Percentiles rank a stretch among this genome's conserved stretches.
phyloP scores from a whole-genome alignment of 1,140 invertebrate species.

The Pachyrhynchus sulphureomaculatus region DNA sequence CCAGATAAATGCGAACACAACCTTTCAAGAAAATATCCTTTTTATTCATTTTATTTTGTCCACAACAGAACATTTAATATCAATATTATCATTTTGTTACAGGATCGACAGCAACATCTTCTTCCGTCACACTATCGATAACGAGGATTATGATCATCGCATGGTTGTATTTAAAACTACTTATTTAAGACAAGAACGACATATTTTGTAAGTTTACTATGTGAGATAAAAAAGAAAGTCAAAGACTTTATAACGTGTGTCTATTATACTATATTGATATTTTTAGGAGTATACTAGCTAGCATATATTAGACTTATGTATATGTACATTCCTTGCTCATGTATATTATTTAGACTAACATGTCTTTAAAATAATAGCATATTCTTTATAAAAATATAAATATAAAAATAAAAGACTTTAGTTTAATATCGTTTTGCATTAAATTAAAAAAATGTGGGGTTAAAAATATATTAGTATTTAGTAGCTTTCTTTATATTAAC shows the following conservation, averaged over 20 bases:
- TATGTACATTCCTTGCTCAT: constrained; percentile 32
- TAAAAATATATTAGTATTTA: too few relatives aligned
- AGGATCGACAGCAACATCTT: constrained; percentile 3
- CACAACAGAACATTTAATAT: background rate
- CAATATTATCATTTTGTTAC: background rate
- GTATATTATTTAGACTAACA: constrained; percentile 9
- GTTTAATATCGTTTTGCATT: too few relatives aligned
- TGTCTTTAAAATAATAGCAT: too few relatives aligned
- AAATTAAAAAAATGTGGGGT: too few relatives aligned
- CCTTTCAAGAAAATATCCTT: too few relatives aligned
- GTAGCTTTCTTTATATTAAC: too few relatives aligned
- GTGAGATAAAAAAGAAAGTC: constrained; percentile 15
- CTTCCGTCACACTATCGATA: background rate
- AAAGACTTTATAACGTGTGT: constrained; percentile 27
- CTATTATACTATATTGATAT: constrained; percentile 5
- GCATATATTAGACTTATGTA: constrained; percentile 8
- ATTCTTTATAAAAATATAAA: too few relatives aligned
- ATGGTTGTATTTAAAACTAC: constrained; percentile 13
- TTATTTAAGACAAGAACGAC: background rate
- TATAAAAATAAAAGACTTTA: too few relatives aligned
- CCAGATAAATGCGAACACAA: too few relatives aligned
- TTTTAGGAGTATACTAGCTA: background rate
- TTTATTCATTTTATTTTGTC: background rate
- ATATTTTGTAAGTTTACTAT: background rate
- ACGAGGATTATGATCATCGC: constrained; percentile 12